phyloP scores from a whole-genome alignment of 2,113 vertebrate species.

The Colaptes auratus region DNA sequence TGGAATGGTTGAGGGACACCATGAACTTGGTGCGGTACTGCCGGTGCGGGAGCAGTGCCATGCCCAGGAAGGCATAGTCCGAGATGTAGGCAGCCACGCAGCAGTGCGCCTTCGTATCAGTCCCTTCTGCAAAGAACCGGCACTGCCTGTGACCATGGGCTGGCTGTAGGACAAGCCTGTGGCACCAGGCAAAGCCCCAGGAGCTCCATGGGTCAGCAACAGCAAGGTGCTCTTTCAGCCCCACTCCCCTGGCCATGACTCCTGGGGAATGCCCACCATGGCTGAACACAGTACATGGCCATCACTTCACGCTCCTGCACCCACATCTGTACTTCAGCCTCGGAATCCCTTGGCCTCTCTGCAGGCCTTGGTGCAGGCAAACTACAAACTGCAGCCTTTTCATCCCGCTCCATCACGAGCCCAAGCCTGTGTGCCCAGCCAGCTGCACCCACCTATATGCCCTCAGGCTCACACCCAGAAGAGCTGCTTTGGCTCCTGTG shows the following conservation, averaged over 20 bases:
- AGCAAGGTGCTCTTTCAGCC: not conserved
- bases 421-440: fast-evolving
- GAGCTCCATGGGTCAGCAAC: not conserved
- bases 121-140: conserved; percentile 71
- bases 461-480: conserved; percentile 93
- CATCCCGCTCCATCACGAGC: not conserved
- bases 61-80: conserved; percentile 88
- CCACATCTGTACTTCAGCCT: not conserved
- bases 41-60: conserved; percentile 81
- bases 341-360: not conserved
- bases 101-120: conserved; percentile 93
- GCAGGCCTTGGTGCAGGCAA: fast-evolving
- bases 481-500: conserved; percentile 82
- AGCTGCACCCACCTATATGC: conserved; percentile 84
- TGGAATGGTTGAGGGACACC: conserved; percentile 92
- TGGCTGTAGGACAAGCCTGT: fast-evolving
- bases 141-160: fast-evolving
- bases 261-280: fast-evolving
- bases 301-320: not conserved
- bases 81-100: conserved; percentile 95
- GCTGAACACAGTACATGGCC: fast-evolving
- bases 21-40: conserved; percentile 72
- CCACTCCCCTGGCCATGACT: fast-evolving
- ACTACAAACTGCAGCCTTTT: too few relatives aligned
- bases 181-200: not conserved